A percentile compares a stretch with the other conserved stretches of the same genome.
These are phyloP conservation scores for Centropyge bicolor DNA, from an alignment of 2,797 vertebrate species.

Conservation along the genomic window DNA sequence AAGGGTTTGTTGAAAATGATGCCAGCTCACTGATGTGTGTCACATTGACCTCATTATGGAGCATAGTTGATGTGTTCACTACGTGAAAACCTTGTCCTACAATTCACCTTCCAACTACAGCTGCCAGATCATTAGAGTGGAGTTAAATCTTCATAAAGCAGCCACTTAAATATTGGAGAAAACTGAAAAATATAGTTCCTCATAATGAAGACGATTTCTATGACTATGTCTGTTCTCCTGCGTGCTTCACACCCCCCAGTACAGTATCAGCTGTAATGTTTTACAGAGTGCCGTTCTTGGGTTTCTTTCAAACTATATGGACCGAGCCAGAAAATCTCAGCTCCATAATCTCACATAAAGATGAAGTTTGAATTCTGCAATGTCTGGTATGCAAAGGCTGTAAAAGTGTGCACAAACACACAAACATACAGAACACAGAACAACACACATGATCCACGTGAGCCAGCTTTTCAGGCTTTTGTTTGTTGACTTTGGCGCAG, in stretches of 20 bases:
- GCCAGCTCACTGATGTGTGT: not conserved
- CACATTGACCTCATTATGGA: not conserved
- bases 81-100: not conserved
- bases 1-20: not conserved
- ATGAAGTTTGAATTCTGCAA: slow-evolving; percentile 6
- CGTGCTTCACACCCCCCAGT: not conserved
- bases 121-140: not conserved
- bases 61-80: not conserved
- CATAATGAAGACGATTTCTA: not conserved
- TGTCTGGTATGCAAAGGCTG: slow-evolving; percentile 29
- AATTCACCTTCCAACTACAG: not conserved
- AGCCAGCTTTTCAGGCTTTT: slow-evolving; percentile 49
- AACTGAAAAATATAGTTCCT: not conserved
- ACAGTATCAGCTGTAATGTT: not conserved
- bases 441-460: slow-evolving; percentile 34
- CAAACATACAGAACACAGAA: slow-evolving; percentile 23
- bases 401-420: not conserved
- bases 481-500: slow-evolving; percentile 59
- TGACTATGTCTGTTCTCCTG: not conserved
- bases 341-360: not conserved
- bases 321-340: not conserved
- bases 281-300: not conserved
- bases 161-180: not conserved
- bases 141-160: not conserved
- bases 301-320: not conserved